Evolutionary conservation across 2,888 invertebrate species (phyloP), one percentile per base, ranked within the genome.

Genomic region (Latrodectus hesperus): DNA sequence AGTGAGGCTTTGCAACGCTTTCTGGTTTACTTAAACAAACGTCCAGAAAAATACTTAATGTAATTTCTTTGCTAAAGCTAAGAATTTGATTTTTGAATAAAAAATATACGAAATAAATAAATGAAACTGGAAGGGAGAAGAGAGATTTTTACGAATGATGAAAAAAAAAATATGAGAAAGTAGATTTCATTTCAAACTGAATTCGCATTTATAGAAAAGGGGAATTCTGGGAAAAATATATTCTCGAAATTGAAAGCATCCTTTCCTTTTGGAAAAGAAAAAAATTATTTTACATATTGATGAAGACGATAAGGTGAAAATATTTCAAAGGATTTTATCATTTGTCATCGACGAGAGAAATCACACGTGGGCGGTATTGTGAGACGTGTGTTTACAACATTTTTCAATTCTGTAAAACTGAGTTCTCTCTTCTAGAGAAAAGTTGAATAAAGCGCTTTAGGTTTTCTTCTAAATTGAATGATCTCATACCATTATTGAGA

Each of bases 21-120:
- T 22, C 22, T 22, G 16, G 53, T 70, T 55, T 55, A 70, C 68
- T 38, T 71, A 80, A 80, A 80, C 72, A 80, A 77, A 80, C 60
- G 60, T 71, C 55, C 71, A 71, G 72, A 79, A 71, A 71, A 71
- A 72, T 60, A 55, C 55, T 78, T 78, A 78, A 52, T 55, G 68
- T 26, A 38, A 22, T 22, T 22, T 22, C 22, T 22, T 53, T 26
- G 71, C 51, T 80, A 64, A 70, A 26, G 79, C 72, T 72, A 72
- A 71, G 60, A 80, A 72, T 71, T 71, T 72, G 71, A 80, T 80
- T 80, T 80, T 71, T 64, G 72, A 80, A 72, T 38, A 9, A 79
- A 49, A 80, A 71, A 72, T 55, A 22, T 22, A 22, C 22, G 22
- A 22, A 22, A 22, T 22, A 22, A 22, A 22, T 22, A 22, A 22